A percentile compares a stretch with the other conserved stretches of the same genome.
Conservation (phyloP, 2,888 invertebrate genomes). For the Ecdyonurus torrentis region DNA sequence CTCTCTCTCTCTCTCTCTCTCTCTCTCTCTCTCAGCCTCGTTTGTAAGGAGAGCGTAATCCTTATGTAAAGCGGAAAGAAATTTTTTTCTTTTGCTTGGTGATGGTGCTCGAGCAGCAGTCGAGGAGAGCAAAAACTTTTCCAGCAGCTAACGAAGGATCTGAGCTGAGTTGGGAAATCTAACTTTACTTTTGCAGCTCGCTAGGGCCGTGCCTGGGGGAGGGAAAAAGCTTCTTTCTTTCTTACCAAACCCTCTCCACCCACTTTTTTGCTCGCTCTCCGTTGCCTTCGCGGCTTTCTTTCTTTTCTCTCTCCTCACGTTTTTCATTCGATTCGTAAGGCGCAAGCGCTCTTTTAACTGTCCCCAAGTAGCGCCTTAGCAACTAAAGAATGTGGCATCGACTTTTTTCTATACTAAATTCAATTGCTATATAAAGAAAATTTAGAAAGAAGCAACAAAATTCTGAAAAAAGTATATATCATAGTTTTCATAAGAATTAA, state of each 20-base stretch:
- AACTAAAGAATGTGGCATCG: neutral
- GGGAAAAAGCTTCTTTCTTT: neutral
- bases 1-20: no score
- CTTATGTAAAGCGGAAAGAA: neutral
- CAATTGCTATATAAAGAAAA: no score
- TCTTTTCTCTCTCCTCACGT: neutral
- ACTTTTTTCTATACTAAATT: no score
- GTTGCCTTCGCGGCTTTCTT: neutral
- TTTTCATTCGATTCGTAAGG: neutral
- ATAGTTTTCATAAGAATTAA: no score
- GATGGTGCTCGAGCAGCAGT: neutral
- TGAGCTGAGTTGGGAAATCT: neutral
- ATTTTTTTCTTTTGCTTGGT: neutral
- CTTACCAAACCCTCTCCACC: neutral
- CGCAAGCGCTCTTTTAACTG: neutral
- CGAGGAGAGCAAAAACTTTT: neutral
- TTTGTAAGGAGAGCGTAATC: neutral
- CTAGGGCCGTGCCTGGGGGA: neutral
- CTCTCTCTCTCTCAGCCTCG: neutral
- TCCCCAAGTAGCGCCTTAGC: neutral
- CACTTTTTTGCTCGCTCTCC: neutral
- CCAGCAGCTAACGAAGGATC: slow-evolving; percentile 1
- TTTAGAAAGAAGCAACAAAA: no score
- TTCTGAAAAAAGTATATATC: no score
- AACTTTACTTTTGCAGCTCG: neutral